phyloP scores from a whole-genome alignment of 1,140 invertebrate genomes.

The Pteromalus puparum region DNA sequence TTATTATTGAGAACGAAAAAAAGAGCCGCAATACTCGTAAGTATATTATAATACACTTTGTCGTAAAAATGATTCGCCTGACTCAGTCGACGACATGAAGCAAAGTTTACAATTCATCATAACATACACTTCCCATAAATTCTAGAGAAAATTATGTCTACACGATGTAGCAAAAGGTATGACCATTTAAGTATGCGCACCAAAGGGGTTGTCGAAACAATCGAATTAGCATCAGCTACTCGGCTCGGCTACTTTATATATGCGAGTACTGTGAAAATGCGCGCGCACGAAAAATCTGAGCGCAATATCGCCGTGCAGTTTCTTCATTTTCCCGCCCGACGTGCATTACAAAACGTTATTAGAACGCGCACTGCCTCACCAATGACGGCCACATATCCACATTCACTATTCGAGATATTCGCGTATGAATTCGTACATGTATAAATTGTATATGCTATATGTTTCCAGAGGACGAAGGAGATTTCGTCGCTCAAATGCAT shows the following conservation, averaged over 20 bases:
- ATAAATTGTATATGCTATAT: too few species aligned
- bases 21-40: too few species aligned
- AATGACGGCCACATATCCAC: neutral
- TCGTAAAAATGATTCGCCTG: neutral
- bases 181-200: neutral
- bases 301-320: conserved; percentile 10
- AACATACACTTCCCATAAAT: neutral
- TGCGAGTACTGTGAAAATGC: neutral
- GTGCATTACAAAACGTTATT: conserved; percentile 35
- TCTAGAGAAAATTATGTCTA: neutral
- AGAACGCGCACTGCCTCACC: conserved; percentile 23
- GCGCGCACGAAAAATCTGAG: conserved; percentile 3
- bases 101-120: neutral
- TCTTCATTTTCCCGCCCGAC: conserved; percentile 29
- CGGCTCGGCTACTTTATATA: too few species aligned
- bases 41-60: neutral
- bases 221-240: neutral
- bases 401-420: neutral
- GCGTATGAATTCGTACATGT: neutral
- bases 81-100: neutral
- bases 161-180: neutral
- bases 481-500: neutral
- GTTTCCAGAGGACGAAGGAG: neutral
- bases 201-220: neutral
- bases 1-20: too few species aligned